Evolutionary conservation across 2,113 vertebrate genomes (phyloP).

Genomic region (Etheostoma cragini): DNA sequence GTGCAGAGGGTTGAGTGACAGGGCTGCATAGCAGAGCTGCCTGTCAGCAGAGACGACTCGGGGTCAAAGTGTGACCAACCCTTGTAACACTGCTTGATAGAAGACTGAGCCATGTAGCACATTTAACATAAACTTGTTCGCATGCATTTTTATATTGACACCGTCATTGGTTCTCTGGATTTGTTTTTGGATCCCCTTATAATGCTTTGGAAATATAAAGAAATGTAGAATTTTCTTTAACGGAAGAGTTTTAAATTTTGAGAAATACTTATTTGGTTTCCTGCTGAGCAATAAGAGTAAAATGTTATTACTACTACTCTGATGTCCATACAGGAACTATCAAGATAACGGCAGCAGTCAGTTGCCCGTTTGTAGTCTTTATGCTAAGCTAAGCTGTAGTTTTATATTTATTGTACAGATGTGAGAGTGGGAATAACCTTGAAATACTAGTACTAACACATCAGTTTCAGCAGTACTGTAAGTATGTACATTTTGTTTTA

Average conservation of each 20-base stretch:
- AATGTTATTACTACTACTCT: neutral
- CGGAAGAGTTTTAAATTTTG: neutral
- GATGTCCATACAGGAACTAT: neutral
- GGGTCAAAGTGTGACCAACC: constrained; percentile 80
- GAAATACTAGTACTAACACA: neutral
- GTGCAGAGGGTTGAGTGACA: constrained; percentile 82
- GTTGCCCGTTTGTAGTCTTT: neutral
- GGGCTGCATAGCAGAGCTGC: constrained; percentile 72
- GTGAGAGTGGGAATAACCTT: neutral
- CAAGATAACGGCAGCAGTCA: neutral
- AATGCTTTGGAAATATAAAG: too few relatives aligned
- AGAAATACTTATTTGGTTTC: neutral
- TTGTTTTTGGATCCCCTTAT: neutral
- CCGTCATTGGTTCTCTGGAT: neutral
- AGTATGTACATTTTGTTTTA: constrained; percentile 4
- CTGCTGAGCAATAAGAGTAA: too few relatives aligned
- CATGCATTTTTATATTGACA: neutral
- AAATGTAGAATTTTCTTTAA: neutral
- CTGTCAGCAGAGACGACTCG: constrained; percentile 78
- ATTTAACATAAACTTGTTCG: neutral
- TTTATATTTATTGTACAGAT: neutral
- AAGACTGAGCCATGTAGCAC: constrained; percentile 13
- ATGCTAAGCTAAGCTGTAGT: neutral
- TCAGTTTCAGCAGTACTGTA: neutral
- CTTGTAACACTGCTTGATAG: constrained; percentile 49